Conservation (phyloP, 2,797 vertebrate species). For the Eleutherodactylus coqui region DNA sequence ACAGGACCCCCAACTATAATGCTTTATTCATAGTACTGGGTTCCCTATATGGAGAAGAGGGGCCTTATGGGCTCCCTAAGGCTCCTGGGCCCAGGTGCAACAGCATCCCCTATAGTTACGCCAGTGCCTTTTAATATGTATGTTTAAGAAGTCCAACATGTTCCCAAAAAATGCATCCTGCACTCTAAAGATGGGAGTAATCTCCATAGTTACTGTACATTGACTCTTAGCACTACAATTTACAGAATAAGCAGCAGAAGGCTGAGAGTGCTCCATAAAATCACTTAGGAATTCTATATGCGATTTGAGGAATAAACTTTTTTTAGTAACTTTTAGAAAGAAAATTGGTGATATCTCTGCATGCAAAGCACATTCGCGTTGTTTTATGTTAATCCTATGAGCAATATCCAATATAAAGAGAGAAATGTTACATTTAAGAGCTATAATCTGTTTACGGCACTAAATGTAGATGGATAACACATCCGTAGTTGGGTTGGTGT, state of each 20-base stretch:
- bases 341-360: background rate
- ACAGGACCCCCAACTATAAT: no score
- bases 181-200: no score
- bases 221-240: background rate
- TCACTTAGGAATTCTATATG: background rate
- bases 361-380: background rate
- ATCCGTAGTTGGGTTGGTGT: background rate
- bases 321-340: background rate
- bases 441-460: background rate
- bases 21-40: no score
- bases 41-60: no score
- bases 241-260: background rate
- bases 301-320: background rate
- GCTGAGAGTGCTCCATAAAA: background rate
- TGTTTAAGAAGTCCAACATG: no score
- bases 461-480: slow-evolving; percentile 31
- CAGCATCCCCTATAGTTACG: no score
- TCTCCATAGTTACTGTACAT: no score
- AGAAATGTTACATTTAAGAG: background rate
- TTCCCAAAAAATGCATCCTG: no score
- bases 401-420: background rate
- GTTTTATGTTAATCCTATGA: background rate
- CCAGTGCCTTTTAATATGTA: no score
- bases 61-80: no score
- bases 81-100: no score